phyloP scores from a whole-genome alignment of 2,797 vertebrate genomes.

The Epinephelus awoara region DNA sequence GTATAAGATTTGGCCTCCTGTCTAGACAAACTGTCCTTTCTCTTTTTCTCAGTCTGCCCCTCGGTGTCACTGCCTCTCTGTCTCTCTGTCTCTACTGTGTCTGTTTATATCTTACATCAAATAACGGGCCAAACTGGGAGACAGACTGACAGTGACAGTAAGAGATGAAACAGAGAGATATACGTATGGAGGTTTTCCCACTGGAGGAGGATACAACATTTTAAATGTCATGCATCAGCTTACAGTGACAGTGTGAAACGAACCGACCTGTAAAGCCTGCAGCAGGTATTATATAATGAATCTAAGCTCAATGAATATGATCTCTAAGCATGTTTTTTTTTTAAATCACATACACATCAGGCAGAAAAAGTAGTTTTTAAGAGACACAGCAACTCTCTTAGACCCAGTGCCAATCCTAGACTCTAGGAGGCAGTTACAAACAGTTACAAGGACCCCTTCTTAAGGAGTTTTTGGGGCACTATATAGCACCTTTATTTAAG shows the following conservation, averaged over 20 bases:
- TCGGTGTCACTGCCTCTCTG: conserved; percentile 40
- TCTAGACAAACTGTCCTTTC: conserved; percentile 15
- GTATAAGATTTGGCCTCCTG: background rate
- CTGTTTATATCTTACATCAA: conserved; percentile 54
- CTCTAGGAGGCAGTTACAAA: no score
- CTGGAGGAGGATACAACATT: conserved; percentile 33
- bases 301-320: background rate
- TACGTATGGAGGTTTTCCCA: conserved; percentile 39
- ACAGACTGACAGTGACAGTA: conserved; percentile 46
- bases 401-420: no score
- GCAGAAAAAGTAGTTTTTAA: no score
- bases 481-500: no score
- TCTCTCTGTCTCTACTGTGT: conserved; percentile 46
- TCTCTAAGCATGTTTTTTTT: background rate
- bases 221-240: conserved; percentile 44
- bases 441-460: no score
- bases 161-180: conserved; percentile 22
- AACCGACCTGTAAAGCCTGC: conserved; percentile 32
- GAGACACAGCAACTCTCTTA: background rate
- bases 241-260: conserved; percentile 24
- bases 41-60: conserved; percentile 6
- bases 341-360: background rate
- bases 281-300: background rate
- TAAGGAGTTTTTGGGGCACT: no score
- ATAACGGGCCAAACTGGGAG: conserved; percentile 22